Evolutionary conservation across 2,113 vertebrate species (phyloP).

Genomic region (Salvelinus namaycush): DNA sequence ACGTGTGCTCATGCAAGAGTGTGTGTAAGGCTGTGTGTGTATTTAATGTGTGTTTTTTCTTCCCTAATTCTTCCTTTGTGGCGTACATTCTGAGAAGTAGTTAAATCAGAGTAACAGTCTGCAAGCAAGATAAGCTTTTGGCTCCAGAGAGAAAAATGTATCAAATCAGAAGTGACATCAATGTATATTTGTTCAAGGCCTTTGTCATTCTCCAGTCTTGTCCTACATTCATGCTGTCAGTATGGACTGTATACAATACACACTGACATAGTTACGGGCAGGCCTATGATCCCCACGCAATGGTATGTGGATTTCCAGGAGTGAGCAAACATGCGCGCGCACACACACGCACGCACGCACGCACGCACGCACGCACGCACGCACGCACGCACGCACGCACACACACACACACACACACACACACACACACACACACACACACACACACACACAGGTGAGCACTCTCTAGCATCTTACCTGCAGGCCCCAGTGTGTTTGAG

Average conservation of each 20-base stretch:
- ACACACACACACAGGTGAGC: neutral
- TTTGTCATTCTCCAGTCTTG: constrained; percentile 43
- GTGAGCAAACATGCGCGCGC: neutral
- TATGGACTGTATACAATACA: neutral
- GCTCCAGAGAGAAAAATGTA: constrained; percentile 51
- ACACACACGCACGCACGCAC: neutral
- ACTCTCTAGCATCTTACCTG: neutral
- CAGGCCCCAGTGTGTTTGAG: neutral
- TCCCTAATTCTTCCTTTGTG: constrained; percentile 58
- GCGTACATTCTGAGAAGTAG: constrained; percentile 19
- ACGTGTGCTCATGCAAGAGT: neutral
- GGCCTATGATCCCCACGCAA: neutral
- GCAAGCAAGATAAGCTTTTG: constrained; percentile 65
- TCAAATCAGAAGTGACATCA: constrained; percentile 17
- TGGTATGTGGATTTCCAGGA: too few relatives aligned
- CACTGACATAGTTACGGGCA: neutral
- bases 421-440: neutral
- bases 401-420: neutral
- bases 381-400: neutral
- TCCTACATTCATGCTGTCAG: constrained; percentile 13
- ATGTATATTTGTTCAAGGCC: constrained; percentile 12
- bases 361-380: neutral
- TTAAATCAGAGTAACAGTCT: constrained; percentile 51
- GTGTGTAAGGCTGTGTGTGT: constrained; percentile 13
- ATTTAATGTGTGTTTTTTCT: constrained; percentile 12